Evolutionary conservation across 1,140 invertebrate genomes (phyloP), one percentile per base, ranked within the genome.

Genomic region (Popillia japonica): DNA sequence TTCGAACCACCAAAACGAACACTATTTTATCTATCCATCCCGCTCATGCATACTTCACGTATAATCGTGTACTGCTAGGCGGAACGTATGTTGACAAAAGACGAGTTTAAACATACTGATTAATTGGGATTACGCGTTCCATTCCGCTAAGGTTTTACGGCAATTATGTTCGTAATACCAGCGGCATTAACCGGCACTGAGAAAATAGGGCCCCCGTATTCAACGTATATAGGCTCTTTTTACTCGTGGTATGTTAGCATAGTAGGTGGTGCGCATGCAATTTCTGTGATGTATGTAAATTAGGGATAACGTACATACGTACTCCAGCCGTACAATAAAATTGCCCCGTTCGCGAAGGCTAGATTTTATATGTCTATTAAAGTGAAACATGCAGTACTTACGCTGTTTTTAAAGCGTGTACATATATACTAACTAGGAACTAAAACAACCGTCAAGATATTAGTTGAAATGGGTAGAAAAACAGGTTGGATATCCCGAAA

Each of bases 101-200:
- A 68, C 61, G 22, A 68, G 23, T 68, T 68, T 68, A 68, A 68
- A 68, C 27, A 68, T 68, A 68, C 61, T 68, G 17, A 68, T 68
- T 68, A 68, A 68, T 68, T 68, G 22, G 11, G 61, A 68, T 68
- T 68, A 68, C 61, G 22, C 61, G 27, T 68, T 68, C 61, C 27
- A 34, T 68, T 68, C 61, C 61, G 14, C 61, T 22, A 68, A 68
- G 61, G 61, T 34, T 68, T 68, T 68, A 23, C 61, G 61, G 61
- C 61, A 68, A 68, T 68, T 68, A 68, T 22, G 22, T 68, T 68
- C 22, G 22, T 68, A 68, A 68, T 68, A 68, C 61, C 27, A 10
- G 22, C 61, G 61, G 61, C 20, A 27, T 68, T 68, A 34, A 0
- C 20, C 17, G 11, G 61, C 10, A 20, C n/a, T 22, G 59, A 48